Percentiles rank a stretch among this genome's conserved stretches.
Conservation (phyloP, 2,113 vertebrate genomes). For the Hyperoodon ampullatus region DNA sequence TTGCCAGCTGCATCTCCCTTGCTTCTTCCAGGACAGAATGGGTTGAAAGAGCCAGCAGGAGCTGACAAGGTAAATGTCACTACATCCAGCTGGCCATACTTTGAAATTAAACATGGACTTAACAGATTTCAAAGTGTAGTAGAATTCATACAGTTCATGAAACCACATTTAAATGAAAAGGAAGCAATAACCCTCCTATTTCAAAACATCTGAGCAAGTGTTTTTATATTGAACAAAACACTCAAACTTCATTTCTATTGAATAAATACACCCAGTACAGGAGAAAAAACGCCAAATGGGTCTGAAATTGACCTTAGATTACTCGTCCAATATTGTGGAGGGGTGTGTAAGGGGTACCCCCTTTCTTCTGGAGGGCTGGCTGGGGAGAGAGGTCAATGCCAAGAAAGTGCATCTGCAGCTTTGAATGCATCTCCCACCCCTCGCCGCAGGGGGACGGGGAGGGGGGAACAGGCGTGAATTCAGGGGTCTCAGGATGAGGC, state of each 20-base stretch:
- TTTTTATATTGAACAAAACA: not conserved
- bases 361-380: not conserved
- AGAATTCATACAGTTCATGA: slow-evolving; percentile 16
- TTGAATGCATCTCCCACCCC: not conserved
- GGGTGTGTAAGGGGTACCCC: not conserved
- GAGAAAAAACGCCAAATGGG: not conserved
- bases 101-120: not conserved
- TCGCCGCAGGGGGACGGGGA: accelerated
- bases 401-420: not conserved
- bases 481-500: not conserved
- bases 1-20: slow-evolving; percentile 44
- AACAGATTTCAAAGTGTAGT: slow-evolving; percentile 29
- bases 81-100: not conserved
- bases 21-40: not conserved
- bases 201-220: slow-evolving; percentile 34
- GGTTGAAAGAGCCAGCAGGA: not conserved
- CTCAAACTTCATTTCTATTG: slow-evolving; percentile 29
- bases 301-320: not conserved
- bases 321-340: not conserved
- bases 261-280: slow-evolving; percentile 1
- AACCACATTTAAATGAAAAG: slow-evolving; percentile 37
- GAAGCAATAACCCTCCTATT: not conserved
- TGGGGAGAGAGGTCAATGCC: not conserved
- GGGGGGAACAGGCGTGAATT: not conserved
- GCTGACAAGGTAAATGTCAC: slow-evolving; percentile 22